Conservation (phyloP, 2,888 invertebrate species). For the Dioctria rufipes region DNA sequence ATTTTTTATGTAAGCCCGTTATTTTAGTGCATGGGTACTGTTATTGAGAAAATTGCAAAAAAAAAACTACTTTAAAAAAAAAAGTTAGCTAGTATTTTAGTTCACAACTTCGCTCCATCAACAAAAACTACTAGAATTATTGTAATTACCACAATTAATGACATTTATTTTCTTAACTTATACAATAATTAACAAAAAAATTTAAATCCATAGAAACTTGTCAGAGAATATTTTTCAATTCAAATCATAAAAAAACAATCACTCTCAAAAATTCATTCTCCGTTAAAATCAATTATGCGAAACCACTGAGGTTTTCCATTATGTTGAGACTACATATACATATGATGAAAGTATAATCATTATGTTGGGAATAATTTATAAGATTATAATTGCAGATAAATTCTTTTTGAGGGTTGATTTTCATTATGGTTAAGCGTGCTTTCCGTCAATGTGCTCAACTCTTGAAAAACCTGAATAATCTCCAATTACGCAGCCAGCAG, state of each 20-base stretch:
- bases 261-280: background rate
- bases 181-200: too few relatives aligned
- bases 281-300: background rate
- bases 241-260: background rate
- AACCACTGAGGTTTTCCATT: background rate
- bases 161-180: too few relatives aligned
- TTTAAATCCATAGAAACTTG: too few relatives aligned
- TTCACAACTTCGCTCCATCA: too few relatives aligned
- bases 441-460: conserved; percentile 8
- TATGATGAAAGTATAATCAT: conserved; percentile 16
- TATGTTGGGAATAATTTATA: conserved; percentile 11
- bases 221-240: too few relatives aligned
- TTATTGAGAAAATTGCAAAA: too few relatives aligned
- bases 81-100: too few relatives aligned
- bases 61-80: too few relatives aligned
- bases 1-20: too few relatives aligned
- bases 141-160: too few relatives aligned
- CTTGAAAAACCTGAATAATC: background rate
- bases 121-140: too few relatives aligned
- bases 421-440: conserved; percentile 1
- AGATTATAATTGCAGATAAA: conserved; percentile 26
- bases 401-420: background rate
- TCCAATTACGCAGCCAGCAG: background rate
- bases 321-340: background rate
- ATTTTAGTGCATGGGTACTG: too few relatives aligned